A percentile compares a stretch with the other conserved stretches of the same genome.
These are phyloP conservation scores for Bos indicus DNA, from an alignment of 2,113 vertebrate species.

Conservation along the genomic window DNA sequence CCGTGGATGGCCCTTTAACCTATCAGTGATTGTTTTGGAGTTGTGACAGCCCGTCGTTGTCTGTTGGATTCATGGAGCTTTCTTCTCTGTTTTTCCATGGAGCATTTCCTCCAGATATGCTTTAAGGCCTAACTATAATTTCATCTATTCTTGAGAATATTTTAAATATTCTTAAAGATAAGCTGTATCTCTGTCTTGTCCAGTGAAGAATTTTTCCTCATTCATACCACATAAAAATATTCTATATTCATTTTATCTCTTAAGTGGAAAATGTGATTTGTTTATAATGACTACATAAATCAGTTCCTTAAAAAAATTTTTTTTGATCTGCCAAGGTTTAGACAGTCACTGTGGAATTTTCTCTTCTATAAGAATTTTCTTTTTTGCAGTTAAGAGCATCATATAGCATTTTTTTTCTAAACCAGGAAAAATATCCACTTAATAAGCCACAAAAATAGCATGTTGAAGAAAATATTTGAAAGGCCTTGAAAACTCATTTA, in stretches of 20 bases:
- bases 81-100: not conserved
- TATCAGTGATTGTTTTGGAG: not conserved
- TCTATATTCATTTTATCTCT: not conserved
- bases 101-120: not conserved
- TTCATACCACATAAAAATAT: not conserved
- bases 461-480: not conserved
- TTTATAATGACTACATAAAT: not conserved
- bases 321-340: not conserved
- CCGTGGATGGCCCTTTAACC: not conserved
- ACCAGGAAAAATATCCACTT: not conserved
- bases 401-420: not conserved
- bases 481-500: not conserved
- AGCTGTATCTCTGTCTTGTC: not conserved
- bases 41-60: fast-evolving
- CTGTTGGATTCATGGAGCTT: not conserved
- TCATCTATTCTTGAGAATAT: not conserved
- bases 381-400: not conserved
- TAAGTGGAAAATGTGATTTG: not conserved
- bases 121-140: not conserved
- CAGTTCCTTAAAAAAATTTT: not conserved
- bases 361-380: not conserved
- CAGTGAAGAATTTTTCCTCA: not conserved
- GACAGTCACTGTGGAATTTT: not conserved
- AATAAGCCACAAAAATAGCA: not conserved
- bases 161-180: not conserved